A percentile compares a stretch with the other conserved stretches of the same genome.
phyloP scores from a whole-genome alignment of 2,888 invertebrate genomes.

The Synanthedon andrenaeformis region DNA sequence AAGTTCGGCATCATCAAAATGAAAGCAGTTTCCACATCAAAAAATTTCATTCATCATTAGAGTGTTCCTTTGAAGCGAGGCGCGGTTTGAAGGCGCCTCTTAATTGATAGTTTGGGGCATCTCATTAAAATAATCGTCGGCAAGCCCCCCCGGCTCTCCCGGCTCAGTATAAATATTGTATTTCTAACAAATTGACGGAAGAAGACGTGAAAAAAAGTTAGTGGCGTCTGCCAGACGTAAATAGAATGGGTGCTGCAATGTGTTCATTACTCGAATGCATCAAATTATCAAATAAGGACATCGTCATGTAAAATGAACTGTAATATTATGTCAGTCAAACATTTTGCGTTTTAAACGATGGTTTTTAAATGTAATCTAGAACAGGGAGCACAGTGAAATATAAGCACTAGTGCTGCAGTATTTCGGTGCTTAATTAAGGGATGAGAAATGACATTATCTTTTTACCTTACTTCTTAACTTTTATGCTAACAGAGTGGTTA shows the following conservation, averaged over 20 bases:
- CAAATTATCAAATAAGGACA: no score
- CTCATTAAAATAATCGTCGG: conserved; percentile 48
- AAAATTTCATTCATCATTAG: conserved; percentile 27
- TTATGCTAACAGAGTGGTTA: no score
- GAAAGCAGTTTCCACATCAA: conserved; percentile 19
- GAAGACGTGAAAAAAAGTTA: conserved; percentile 28
- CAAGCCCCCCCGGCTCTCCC: conserved; percentile 18
- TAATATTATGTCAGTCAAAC: no score
- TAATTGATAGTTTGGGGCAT: conserved; percentile 55
- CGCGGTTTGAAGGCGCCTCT: conserved; percentile 39
- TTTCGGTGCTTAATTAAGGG: no score
- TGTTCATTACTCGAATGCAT: not conserved
- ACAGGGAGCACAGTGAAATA: no score
- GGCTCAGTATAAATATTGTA: conserved; percentile 57
- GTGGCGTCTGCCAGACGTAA: conserved; percentile 15
- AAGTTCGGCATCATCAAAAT: not conserved
- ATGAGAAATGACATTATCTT: no score
- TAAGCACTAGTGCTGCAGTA: no score
- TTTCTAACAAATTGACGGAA: conserved; percentile 59
- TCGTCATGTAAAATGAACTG: no score
- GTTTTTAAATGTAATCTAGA: no score
- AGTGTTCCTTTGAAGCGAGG: conserved; percentile 21
- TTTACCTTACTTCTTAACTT: no score
- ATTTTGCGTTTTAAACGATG: no score
- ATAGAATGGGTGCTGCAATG: conserved; percentile 10